Conservation (phyloP, 92 coral and sea anemone species). For the Muricea muricata region DNA sequence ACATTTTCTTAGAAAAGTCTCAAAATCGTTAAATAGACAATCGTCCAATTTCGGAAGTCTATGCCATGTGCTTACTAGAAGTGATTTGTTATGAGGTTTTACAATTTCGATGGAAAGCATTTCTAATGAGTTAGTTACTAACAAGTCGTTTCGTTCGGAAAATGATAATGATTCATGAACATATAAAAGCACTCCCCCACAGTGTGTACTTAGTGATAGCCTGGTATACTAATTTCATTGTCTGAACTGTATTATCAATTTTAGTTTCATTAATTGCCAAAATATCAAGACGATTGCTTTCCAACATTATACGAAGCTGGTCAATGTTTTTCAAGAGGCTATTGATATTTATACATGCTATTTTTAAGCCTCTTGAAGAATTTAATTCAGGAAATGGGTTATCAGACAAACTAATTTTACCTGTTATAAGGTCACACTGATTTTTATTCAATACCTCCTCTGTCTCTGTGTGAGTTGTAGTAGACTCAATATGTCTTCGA, state of each 20-base stretch:
- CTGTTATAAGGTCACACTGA: too few relatives aligned
- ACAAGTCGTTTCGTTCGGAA: not conserved
- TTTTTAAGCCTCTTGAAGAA: too few relatives aligned
- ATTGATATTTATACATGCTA: not conserved
- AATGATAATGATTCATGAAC: not conserved
- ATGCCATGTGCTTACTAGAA: constrained; percentile 52
- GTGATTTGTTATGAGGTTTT: constrained; percentile 34
- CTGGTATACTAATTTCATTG: not conserved
- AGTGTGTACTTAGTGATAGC: not conserved
- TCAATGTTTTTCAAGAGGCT: not conserved
- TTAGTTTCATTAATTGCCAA: not conserved
- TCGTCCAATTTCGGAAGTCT: constrained; percentile 55
- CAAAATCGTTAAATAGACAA: constrained; percentile 42
- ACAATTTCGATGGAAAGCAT: constrained; percentile 39
- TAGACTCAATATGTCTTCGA: too few relatives aligned
- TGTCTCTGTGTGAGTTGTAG: too few relatives aligned
- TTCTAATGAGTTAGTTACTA: constrained; percentile 14
- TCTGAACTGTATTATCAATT: not conserved
- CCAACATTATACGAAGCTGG: not conserved
- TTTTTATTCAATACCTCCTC: too few relatives aligned
- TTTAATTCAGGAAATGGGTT: too few relatives aligned
- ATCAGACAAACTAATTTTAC: too few relatives aligned
- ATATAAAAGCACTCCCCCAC: not conserved
- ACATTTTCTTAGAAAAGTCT: constrained; percentile 37
- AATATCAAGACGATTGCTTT: too few relatives aligned